A percentile compares a stretch with the other conserved stretches of the same genome.
These are phyloP conservation scores for Holotrichia oblita DNA, from an alignment of 1,140 invertebrate species.

Conservation along the genomic window DNA sequence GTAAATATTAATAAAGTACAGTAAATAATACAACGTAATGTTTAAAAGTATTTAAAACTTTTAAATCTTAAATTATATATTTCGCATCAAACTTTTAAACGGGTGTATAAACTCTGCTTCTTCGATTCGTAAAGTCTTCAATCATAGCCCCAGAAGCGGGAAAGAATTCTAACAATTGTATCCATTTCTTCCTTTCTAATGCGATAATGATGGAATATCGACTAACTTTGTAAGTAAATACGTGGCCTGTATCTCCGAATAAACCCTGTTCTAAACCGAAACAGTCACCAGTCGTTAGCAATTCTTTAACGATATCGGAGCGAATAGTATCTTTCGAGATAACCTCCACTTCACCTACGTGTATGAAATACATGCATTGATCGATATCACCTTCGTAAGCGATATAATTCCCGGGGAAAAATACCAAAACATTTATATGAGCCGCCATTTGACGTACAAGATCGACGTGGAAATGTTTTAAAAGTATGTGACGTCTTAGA, in stretches of 20 bases:
- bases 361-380: constrained; percentile 43
- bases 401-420: constrained; percentile 36
- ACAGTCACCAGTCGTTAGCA: constrained; percentile 41
- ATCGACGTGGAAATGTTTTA: constrained; percentile 45
- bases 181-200: constrained; percentile 30
- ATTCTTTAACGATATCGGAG: constrained; percentile 40
- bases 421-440: constrained; percentile 5
- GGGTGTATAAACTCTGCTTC: no score
- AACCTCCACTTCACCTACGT: constrained; percentile 47
- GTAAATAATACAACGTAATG: no score
- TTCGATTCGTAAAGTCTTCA: not conserved
- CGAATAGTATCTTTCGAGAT: constrained; percentile 41
- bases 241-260: constrained; percentile 41
- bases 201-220: constrained; percentile 35
- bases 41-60: no score
- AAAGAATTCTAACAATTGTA: constrained; percentile 41
- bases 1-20: no score
- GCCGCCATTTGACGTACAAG: constrained; percentile 45
- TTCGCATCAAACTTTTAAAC: no score
- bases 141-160: constrained; percentile 39
- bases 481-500: constrained; percentile 43
- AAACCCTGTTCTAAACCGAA: constrained; percentile 47
- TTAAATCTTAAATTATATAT: no score
- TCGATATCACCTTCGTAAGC: constrained; percentile 38
- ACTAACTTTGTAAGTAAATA: constrained; percentile 44